phyloP scores from a whole-genome alignment of 2,888 invertebrate genomes.

The Chrysolina oricalcia region DNA sequence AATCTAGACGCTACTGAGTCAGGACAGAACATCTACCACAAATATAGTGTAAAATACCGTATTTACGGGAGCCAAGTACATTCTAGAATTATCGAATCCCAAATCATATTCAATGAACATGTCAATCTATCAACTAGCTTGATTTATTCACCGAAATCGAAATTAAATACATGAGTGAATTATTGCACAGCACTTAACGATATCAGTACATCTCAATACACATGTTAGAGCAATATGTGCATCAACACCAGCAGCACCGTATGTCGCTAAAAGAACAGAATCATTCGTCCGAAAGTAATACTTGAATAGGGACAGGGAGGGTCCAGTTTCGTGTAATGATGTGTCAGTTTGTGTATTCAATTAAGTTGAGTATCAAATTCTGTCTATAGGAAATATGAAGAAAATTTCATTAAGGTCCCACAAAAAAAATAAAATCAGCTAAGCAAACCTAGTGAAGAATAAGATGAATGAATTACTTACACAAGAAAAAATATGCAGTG shows the following conservation, averaged over 20 bases:
- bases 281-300: constrained; percentile 58
- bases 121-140: constrained; percentile 26
- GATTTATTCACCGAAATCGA: constrained; percentile 23
- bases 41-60: too few species aligned
- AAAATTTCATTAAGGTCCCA: too few species aligned
- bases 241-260: constrained; percentile 52
- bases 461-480: too few species aligned
- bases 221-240: constrained; percentile 53
- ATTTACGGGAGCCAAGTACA: too few species aligned
- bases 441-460: too few species aligned
- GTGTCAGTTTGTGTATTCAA: neutral
- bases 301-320: constrained; percentile 35
- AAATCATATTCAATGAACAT: constrained; percentile 4
- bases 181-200: constrained; percentile 46
- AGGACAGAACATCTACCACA: too few species aligned
- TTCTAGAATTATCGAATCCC: neutral
- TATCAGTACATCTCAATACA: constrained; percentile 54
- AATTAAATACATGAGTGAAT: constrained; percentile 39
- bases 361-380: neutral
- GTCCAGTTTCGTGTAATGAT: constrained; percentile 28
- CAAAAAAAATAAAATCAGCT: too few species aligned
- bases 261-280: constrained; percentile 59
- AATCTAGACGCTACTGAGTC: too few species aligned
- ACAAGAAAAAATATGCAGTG: too few species aligned
- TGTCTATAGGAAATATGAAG: too few species aligned